Conservation (phyloP, 2,888 invertebrate genomes). For the Opisthograptis luteolata region DNA sequence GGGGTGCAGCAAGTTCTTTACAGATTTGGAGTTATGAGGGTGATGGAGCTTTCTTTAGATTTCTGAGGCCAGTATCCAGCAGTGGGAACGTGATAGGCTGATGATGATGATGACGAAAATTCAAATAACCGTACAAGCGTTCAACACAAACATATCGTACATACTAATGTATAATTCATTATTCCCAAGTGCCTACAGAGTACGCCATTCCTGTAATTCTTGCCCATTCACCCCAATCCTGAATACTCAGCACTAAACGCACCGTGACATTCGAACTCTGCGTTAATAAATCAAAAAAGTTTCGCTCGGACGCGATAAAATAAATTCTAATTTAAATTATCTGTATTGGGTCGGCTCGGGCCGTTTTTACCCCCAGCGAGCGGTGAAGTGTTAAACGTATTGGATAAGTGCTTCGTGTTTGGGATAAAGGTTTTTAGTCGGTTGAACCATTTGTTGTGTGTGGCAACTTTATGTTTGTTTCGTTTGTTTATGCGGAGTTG, state of each 20-base stretch:
- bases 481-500: not conserved
- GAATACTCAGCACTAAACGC: conserved; percentile 24
- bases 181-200: too few species aligned
- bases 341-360: conserved; percentile 31
- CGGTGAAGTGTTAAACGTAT: conserved; percentile 30
- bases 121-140: too few species aligned
- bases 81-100: too few species aligned
- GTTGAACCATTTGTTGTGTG: conserved; percentile 8
- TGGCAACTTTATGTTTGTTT: not conserved
- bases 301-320: conserved; percentile 41
- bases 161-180: too few species aligned
- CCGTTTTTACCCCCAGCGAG: conserved; percentile 29
- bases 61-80: too few species aligned
- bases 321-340: conserved; percentile 47
- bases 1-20: too few species aligned
- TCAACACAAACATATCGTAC: too few species aligned
- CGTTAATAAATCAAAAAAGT: conserved; percentile 53
- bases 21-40: too few species aligned
- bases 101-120: too few species aligned
- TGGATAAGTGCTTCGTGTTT: conserved; percentile 15
- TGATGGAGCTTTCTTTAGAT: too few species aligned
- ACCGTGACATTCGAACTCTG: conserved; percentile 42
- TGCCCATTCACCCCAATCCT: conserved; percentile 14
- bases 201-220: conserved; percentile 3
- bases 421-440: conserved; percentile 4